Percentiles rank a stretch among this genome's conserved stretches.
Conservation (phyloP, 1,140 invertebrate genomes). For the Colletes latitarsis region DNA sequence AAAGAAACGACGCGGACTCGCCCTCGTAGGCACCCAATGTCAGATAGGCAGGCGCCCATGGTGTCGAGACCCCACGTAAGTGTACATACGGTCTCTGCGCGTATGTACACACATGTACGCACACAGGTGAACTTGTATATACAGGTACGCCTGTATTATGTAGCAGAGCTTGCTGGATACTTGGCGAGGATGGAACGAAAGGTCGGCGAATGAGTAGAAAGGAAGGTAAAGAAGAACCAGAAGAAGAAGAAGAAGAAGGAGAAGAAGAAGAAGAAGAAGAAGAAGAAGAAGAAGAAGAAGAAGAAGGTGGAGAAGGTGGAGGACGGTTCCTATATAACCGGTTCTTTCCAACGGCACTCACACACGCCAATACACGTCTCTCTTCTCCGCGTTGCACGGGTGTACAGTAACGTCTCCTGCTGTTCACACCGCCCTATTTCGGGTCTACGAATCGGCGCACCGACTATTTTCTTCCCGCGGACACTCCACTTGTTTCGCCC, state of each 20-base stretch:
- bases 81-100: slow-evolving; percentile 46
- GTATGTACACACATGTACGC: slow-evolving; percentile 13
- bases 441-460: slow-evolving; percentile 51
- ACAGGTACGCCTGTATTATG: slow-evolving; percentile 53
- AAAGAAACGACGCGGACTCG: slow-evolving; percentile 59
- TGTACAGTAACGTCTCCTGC: slow-evolving; percentile 42
- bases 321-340: slow-evolving; percentile 76
- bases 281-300: slow-evolving; percentile 13
- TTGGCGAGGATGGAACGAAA: slow-evolving; percentile 55
- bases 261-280: slow-evolving; percentile 20
- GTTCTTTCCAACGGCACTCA: slow-evolving; percentile 68
- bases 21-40: slow-evolving; percentile 63
- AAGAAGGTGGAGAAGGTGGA: slow-evolving; percentile 52
- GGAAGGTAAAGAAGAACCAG: slow-evolving; percentile 28
- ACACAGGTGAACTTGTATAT: neutral
- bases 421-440: slow-evolving; percentile 66
- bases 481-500: slow-evolving; percentile 36
- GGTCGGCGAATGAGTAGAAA: slow-evolving; percentile 55
- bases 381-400: slow-evolving; percentile 27
- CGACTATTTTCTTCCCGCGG: slow-evolving; percentile 42
- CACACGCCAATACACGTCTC: slow-evolving; percentile 50
- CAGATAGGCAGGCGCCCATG: slow-evolving; percentile 65
- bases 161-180: slow-evolving; percentile 67
- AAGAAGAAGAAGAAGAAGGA: slow-evolving; percentile 22
- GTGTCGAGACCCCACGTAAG: slow-evolving; percentile 63